A percentile compares a stretch with the other conserved stretches of the same genome.
phyloP scores from a whole-genome alignment of 1,140 invertebrate genomes.

The Eubasilissa regina region DNA sequence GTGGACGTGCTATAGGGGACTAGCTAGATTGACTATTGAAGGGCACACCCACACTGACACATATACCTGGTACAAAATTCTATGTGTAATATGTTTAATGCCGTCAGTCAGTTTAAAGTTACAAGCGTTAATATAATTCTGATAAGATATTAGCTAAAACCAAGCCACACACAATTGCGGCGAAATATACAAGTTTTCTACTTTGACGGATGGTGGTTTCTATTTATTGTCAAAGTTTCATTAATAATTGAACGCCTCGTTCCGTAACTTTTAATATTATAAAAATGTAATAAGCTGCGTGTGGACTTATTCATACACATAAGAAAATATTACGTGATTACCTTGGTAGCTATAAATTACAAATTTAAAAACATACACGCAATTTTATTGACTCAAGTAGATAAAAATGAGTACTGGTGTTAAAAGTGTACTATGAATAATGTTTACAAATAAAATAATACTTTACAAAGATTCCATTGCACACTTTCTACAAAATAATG shows the following conservation, averaged over 20 bases:
- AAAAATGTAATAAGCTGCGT: too few species aligned
- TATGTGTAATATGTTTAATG: background rate
- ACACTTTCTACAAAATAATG: too few species aligned
- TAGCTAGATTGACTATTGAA: constrained; percentile 3
- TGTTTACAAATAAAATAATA: too few species aligned
- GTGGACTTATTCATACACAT: too few species aligned
- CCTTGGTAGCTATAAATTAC: too few species aligned
- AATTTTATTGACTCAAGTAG: too few species aligned
- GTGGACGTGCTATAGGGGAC: background rate
- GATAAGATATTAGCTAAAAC: background rate
- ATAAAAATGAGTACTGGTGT: too few species aligned
- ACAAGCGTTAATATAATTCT: constrained; percentile 2
- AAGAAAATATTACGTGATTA: too few species aligned
- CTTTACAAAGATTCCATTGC: too few species aligned
- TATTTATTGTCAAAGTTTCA: constrained; percentile 12
- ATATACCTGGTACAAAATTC: constrained; percentile 13
- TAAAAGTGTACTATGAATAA: too few species aligned
- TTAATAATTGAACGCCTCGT: background rate
- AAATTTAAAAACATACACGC: too few species aligned
- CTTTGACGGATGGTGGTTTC: background rate
- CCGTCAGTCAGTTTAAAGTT: constrained; percentile 7
- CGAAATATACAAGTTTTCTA: background rate
- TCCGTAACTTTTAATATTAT: too few species aligned
- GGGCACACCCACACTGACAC: background rate
- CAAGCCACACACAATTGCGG: constrained; percentile 7